Evolutionary conservation across 2,888 invertebrate species (phyloP), one percentile per base, ranked within the genome.

Genomic region (Metalampra italica): DNA sequence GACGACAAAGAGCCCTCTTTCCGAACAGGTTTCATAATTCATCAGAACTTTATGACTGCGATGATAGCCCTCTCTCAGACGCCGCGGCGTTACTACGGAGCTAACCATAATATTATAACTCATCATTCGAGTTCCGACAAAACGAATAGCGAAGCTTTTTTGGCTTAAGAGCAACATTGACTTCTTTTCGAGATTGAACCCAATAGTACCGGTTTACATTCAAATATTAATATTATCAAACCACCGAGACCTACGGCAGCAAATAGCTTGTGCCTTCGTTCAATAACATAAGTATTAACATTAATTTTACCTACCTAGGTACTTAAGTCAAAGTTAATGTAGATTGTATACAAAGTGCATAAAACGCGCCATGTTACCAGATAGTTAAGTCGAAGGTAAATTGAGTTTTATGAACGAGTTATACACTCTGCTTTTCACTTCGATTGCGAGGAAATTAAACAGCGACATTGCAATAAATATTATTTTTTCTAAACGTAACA

Each of bases 161-260:
- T 22, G 2, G 22, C 5, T 22, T 22, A 22, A 22, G n/a, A n/a
- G 5, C 22, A 3, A 22, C 22, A 3, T 22, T 5, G 22, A 22
- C 22, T 2, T 22, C 22, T 22, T 22, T 22, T 22, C 22, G 22
- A 22, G 22, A 22, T 22, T 22, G 22, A 22, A 22, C 2, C 22
- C 22, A 22, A 3, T 22, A 22, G 3, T 12, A 36, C 9, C 44
- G 36, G 22, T 36, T 44, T 15, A 43, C 32, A 48, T 55, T 61
- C 43, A 60, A 59, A 60, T 61, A 60, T 60, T 59, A 59, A 61
- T 61, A 56, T 61, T 57, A 50, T 45, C 54, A 58, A 54, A 54
- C 57, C 54, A 53, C 53, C 54, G 56, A 45, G 45, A 53, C 49
- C n/a, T n/a, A 53, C 45, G 57, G 43, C 46, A 46, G 52, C 54